Conservation (phyloP, 2,797 vertebrate genomes). For the Notolepis coatsorum region DNA sequence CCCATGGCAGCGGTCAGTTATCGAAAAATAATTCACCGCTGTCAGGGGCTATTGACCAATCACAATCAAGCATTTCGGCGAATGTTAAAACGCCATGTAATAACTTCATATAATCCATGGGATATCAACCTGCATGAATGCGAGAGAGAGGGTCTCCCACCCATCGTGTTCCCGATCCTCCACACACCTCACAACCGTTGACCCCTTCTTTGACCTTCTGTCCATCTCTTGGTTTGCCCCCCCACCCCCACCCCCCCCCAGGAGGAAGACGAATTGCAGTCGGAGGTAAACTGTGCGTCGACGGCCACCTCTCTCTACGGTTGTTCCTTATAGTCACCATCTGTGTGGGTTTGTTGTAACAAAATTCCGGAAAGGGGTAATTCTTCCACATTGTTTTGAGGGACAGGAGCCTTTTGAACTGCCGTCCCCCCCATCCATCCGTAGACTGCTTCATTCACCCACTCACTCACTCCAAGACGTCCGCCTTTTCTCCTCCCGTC, state of each 20-base stretch:
- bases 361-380: slow-evolving; percentile 31
- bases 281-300: slow-evolving; percentile 79
- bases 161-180: slow-evolving; percentile 26
- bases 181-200: slow-evolving; percentile 28
- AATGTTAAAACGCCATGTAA: too few relatives aligned
- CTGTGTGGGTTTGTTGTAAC: slow-evolving; percentile 57
- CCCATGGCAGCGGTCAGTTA: too few relatives aligned
- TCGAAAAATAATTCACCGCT: too few relatives aligned
- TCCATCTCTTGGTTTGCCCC: slow-evolving; percentile 68
- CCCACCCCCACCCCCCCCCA: slow-evolving; percentile 45
- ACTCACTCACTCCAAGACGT: slow-evolving; percentile 18
- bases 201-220: slow-evolving; percentile 56
- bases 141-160: slow-evolving; percentile 5
- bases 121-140: background rate
- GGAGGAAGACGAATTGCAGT: slow-evolving; percentile 79
- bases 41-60: too few relatives aligned
- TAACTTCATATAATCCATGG: too few relatives aligned
- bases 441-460: slow-evolving; percentile 22
- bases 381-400: background rate
- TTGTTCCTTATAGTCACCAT: slow-evolving; percentile 42
- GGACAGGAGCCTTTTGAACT: slow-evolving; percentile 25
- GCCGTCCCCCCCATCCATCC: slow-evolving; percentile 26
- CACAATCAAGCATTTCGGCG: too few relatives aligned
- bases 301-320: slow-evolving; percentile 33
- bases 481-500: background rate